phyloP scores from a whole-genome alignment of 2,888 invertebrate species.

The Trachelus troglodyta region DNA sequence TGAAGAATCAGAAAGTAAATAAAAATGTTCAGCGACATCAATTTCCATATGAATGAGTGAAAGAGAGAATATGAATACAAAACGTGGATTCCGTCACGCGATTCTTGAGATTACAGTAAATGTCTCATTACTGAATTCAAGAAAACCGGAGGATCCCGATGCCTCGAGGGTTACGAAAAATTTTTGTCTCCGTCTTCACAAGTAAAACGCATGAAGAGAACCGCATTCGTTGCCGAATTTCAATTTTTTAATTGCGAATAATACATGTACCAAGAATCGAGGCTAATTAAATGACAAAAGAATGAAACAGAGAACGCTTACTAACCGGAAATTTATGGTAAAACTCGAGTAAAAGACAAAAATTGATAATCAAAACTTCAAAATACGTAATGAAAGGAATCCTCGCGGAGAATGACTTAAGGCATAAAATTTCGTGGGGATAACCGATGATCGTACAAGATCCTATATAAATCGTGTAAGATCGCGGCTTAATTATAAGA shows the following conservation, averaged over 20 bases:
- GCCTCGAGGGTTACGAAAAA: neutral
- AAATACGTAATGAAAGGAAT: neutral
- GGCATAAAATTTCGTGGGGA: conserved; percentile 57
- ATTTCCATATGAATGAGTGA: neutral
- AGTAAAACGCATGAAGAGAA: conserved; percentile 26
- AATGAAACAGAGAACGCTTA: neutral
- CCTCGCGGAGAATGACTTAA: conserved; percentile 26
- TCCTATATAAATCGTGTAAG: neutral
- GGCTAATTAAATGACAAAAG: neutral
- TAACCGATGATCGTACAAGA: neutral
- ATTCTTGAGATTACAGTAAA: conserved; percentile 55
- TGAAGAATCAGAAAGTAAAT: neutral
- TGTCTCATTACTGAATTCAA: conserved; percentile 60
- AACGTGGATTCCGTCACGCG: conserved; percentile 43
- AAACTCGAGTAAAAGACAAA: conserved; percentile 5
- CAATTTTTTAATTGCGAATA: neutral
- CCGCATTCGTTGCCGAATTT: neutral
- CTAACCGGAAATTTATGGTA: neutral
- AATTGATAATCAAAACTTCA: conserved; percentile 12
- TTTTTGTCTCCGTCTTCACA: conserved; percentile 22
- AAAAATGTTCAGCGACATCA: neutral
- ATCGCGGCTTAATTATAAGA: conserved; percentile 31
- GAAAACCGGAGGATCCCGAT: conserved; percentile 49
- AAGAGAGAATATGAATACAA: neutral
- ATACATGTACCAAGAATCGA: neutral